Base-by-base conservation (phyloP, 2,888 invertebrate species). In the Chrysodeixis includens region DNA sequence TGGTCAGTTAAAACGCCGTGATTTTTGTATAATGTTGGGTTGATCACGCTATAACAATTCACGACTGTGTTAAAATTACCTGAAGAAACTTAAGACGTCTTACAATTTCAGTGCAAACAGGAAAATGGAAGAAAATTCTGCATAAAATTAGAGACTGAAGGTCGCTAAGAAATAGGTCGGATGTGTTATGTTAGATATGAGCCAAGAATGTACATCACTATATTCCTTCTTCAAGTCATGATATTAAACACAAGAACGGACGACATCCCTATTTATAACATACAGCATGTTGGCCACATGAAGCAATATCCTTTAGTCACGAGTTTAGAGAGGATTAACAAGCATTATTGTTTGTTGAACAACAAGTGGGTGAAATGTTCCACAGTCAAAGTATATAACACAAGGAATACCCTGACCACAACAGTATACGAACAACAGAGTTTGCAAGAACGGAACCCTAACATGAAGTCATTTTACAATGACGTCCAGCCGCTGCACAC, bases 101-200 rank as follows among this genome's bases (percentile, higher is more conserved):
- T 61, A 35, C 54, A 52, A 14, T 72, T 61, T 74, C 74, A 74
- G 74, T 56, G 18, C 30, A 52, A 57, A 64, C 49, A n/a, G 52
- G 52, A 52, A 40, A 20, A 74, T 69, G 52, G n/a, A 49, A 65
- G 12, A 16, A 46, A 56, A 62, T 53, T 53, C 63, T 63, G 18
- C 46, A 20, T 49, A 49, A 20, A 49, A 49, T 10, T 49, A 49
- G 12, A 49, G 9, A 30, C 32, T 35, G 44, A 56, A 69, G 30
- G 51, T 46, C 30, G 55, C 53, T 55, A 18, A 56, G 51, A 56
- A 57, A 49, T 62, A 53, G 10, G 16, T 66, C 59, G 46, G 30
- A 69, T 73, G 58, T 57, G 60, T 35, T 14, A 67, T 44, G 46
- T 57, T 64, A 68, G 70, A 66, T 76, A 78, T 78, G 78, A 65